Percentiles rank a stretch among this genome's conserved stretches.
These are phyloP conservation scores for Thamnophis elegans DNA, from an alignment of 2,797 vertebrate species.

Conservation along the genomic window DNA sequence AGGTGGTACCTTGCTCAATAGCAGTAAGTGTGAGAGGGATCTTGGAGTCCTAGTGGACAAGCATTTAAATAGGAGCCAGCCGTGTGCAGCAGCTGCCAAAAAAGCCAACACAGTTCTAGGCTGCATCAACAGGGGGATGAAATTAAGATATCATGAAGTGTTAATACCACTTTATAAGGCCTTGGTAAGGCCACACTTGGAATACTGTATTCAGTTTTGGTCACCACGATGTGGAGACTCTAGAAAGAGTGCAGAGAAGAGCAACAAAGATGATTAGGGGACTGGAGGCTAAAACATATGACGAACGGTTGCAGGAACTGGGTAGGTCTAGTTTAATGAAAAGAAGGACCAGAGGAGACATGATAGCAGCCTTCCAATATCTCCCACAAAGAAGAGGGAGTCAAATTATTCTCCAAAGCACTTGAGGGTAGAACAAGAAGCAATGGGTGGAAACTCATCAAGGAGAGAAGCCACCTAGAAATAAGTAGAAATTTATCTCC, in stretches of 20 bases:
- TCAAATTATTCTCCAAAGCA: no score
- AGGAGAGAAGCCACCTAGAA: no score
- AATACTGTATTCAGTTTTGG: accelerated
- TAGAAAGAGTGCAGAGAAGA: not conserved
- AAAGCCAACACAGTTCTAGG: not conserved
- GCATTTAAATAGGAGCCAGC: not conserved
- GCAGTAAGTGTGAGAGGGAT: not conserved
- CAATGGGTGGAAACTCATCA: no score
- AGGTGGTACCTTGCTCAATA: not conserved
- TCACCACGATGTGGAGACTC: accelerated
- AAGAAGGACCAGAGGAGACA: not conserved
- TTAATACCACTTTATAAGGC: not conserved
- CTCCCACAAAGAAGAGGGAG: not conserved
- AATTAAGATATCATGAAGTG: accelerated
- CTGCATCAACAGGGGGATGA: not conserved
- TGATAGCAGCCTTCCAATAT: not conserved
- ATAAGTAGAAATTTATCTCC: no score
- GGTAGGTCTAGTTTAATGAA: not conserved
- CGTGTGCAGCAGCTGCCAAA: not conserved
- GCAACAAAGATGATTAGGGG: not conserved
- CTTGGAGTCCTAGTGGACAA: not conserved
- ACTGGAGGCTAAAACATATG: not conserved
- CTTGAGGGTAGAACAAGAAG: no score
- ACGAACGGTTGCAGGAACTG: not conserved
- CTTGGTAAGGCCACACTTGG: not conserved